Percentiles rank a stretch among this genome's conserved stretches.
Evolutionary conservation across 2,797 vertebrate species (phyloP).

Genomic region (Tympanoctomys barrerae): DNA sequence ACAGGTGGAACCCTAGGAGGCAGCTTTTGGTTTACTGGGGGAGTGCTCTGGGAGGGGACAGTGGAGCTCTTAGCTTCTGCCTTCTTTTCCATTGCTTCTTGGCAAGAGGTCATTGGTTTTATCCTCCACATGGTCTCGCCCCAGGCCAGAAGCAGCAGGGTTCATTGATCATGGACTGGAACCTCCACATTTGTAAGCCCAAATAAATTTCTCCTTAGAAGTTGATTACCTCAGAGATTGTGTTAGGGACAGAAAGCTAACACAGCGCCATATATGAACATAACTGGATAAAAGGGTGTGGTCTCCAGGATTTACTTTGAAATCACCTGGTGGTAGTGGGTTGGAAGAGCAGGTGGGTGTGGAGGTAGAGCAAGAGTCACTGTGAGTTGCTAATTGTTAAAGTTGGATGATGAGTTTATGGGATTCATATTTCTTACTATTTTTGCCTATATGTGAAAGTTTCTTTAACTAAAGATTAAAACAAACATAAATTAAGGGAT

Average conservation of each 20-base stretch:
- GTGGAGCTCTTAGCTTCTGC: too few relatives aligned
- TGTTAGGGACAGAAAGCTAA: neutral
- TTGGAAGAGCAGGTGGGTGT: neutral
- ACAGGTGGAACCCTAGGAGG: neutral
- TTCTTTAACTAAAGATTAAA: constrained; percentile 5
- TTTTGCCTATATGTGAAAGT: neutral
- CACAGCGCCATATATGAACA: neutral
- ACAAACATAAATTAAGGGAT: neutral
- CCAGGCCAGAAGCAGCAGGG: neutral
- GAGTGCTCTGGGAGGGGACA: neutral
- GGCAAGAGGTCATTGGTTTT: neutral
- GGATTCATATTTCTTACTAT: neutral
- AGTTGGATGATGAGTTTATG: neutral
- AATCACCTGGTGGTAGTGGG: neutral
- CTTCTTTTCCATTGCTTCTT: neutral
- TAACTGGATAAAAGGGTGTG: neutral
- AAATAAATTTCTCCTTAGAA: neutral
- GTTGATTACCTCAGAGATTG: neutral
- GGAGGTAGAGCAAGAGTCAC: neutral
- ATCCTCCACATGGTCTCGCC: neutral
- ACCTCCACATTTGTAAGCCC: neutral
- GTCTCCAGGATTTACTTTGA: neutral
- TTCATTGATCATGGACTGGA: too few relatives aligned
- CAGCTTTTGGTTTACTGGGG: neutral
- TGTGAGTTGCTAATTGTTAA: neutral